Evolutionary conservation across 2,797 vertebrate genomes (phyloP).

Genomic region (Takifugu ocellatus): DNA sequence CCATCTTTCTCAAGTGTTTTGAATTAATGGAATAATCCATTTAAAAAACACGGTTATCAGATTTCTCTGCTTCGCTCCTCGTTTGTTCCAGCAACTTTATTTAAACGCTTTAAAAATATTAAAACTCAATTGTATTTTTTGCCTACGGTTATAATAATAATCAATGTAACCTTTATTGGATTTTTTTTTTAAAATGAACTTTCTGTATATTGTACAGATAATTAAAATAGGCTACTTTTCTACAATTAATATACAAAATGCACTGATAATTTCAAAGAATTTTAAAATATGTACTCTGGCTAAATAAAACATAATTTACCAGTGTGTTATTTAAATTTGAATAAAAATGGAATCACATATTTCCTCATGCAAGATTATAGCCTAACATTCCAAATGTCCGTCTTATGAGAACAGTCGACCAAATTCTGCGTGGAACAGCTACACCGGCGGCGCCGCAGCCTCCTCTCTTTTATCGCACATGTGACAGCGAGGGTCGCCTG

Average conservation of each 20-base stretch:
- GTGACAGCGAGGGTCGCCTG: slow-evolving; percentile 41
- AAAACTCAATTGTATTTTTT: neutral
- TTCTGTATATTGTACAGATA: neutral
- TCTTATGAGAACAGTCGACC: too few species aligned
- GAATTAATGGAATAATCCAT: slow-evolving; percentile 50
- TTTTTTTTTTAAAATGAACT: neutral
- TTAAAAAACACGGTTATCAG: slow-evolving; percentile 7
- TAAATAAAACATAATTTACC: too few species aligned
- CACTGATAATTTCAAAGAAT: too few species aligned
- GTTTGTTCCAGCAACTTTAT: neutral
- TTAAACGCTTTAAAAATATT: neutral
- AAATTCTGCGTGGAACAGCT: too few species aligned
- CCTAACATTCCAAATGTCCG: too few species aligned
- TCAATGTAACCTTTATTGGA: neutral
- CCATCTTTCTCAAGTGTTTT: slow-evolving; percentile 59
- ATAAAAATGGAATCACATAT: too few species aligned
- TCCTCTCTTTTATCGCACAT: slow-evolving; percentile 45
- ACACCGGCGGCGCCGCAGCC: neutral
- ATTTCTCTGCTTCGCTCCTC: neutral
- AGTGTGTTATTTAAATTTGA: too few species aligned
- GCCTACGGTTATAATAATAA: too few species aligned
- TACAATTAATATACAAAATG: neutral
- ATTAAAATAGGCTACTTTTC: neutral
- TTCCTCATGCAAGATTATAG: too few species aligned
- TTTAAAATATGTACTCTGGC: too few species aligned